Percentiles rank a stretch among this genome's conserved stretches.
These are phyloP conservation scores for Luperina nickerlii DNA, from an alignment of 2,888 invertebrate genomes.

Conservation along the genomic window DNA sequence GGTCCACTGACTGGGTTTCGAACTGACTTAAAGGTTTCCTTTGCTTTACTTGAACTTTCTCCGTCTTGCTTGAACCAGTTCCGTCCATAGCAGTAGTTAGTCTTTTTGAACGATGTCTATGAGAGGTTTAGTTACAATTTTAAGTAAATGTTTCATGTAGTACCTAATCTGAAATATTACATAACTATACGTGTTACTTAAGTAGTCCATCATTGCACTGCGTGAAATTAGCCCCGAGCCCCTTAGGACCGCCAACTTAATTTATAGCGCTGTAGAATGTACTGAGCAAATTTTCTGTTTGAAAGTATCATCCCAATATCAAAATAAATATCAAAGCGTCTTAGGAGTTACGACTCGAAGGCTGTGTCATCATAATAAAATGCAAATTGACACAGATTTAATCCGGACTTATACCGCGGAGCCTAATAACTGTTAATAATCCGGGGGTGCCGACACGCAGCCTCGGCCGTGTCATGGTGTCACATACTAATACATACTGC, in stretches of 20 bases:
- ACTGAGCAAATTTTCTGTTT: conserved; percentile 47
- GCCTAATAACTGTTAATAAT: conserved; percentile 87
- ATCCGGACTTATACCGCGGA: conserved; percentile 85
- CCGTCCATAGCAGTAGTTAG: conserved; percentile 2
- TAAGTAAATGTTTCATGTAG: background rate
- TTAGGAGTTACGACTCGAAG: conserved; percentile 84
- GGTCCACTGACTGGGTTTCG: background rate
- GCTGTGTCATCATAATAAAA: conserved; percentile 86
- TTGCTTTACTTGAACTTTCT: conserved; percentile 24
- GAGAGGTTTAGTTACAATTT: conserved; percentile 2
- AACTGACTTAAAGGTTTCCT: conserved; percentile 20
- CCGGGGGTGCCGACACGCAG: conserved; percentile 70
- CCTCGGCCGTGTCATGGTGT: conserved; percentile 57
- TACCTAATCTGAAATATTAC: background rate
- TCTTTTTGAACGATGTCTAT: conserved; percentile 15
- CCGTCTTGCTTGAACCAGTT: conserved; percentile 33
- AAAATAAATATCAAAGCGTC: conserved; percentile 80
- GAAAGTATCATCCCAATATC: conserved; percentile 60
- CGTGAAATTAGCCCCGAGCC: background rate
- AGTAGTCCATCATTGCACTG: background rate
- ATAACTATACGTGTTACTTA: background rate
- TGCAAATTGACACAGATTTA: conserved; percentile 89
- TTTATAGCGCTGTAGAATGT: conserved; percentile 77
- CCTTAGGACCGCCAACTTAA: conserved; percentile 71
- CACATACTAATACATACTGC: conserved; percentile 42